These are phyloP conservation scores for Acanthoscelides obtectus DNA, from an alignment of 2,888 invertebrate species.

Conservation along the genomic window DNA sequence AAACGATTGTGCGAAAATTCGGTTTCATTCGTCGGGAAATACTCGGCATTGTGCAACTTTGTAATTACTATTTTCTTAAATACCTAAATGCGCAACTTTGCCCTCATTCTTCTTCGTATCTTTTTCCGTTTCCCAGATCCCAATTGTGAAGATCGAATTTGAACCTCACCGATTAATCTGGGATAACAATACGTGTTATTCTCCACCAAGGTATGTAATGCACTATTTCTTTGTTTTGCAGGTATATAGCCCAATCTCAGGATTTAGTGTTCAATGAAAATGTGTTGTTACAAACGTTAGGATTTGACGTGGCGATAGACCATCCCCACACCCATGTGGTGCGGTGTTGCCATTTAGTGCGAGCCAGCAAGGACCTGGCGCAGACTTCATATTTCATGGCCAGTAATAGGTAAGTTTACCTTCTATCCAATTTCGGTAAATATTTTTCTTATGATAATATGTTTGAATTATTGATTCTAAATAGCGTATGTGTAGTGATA, in stretches of 20 bases:
- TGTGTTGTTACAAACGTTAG: constrained; percentile 92
- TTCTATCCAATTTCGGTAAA: neutral
- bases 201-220: too few species aligned
- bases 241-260: constrained; percentile 72
- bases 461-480: too few species aligned
- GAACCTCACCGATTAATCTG: too few species aligned
- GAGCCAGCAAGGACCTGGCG: constrained; percentile 94
- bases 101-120: too few species aligned
- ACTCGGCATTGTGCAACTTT: too few species aligned
- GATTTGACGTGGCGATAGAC: constrained; percentile 97
- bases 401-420: constrained; percentile 74
- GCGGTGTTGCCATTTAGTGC: constrained; percentile 90
- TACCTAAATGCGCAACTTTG: too few species aligned
- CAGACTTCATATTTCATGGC: constrained; percentile 99
- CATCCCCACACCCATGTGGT: constrained; percentile 98
- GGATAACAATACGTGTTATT: too few species aligned
- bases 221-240: constrained; percentile 16
- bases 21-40: too few species aligned
- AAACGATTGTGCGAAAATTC: too few species aligned
- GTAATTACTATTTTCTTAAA: too few species aligned
- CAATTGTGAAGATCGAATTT: too few species aligned
- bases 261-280: constrained; percentile 96
- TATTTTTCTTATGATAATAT: neutral
- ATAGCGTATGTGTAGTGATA: neutral
- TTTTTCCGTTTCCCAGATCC: too few species aligned